Evolutionary conservation across 2,797 vertebrate genomes (phyloP).

Genomic region (Aselliscus stoliczkanus): DNA sequence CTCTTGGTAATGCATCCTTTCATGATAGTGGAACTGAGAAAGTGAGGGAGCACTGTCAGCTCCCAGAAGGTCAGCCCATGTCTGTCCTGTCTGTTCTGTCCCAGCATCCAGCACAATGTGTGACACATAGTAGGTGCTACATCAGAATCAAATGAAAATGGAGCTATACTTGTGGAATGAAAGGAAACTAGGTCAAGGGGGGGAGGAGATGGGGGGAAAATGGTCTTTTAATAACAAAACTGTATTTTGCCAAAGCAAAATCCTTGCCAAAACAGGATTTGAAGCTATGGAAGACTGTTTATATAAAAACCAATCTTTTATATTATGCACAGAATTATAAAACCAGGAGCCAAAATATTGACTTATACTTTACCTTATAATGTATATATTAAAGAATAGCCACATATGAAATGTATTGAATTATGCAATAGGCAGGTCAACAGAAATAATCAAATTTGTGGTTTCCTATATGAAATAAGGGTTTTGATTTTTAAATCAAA

Average conservation of each 20-base stretch:
- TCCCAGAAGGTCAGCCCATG: fast-evolving
- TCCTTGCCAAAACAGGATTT: neutral
- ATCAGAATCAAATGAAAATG: neutral
- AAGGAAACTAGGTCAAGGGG: neutral
- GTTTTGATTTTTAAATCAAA: neutral
- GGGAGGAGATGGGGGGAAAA: neutral
- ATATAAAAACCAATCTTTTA: neutral
- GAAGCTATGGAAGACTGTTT: neutral
- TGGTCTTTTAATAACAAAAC: neutral
- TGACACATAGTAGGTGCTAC: neutral
- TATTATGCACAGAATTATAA: neutral
- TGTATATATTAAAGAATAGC: neutral
- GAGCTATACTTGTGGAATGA: neutral
- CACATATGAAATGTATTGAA: neutral
- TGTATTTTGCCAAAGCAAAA: neutral
- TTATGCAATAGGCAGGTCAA: neutral
- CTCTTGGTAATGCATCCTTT: neutral
- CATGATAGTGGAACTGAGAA: neutral
- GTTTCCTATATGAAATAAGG: neutral
- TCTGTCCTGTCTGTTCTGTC: neutral
- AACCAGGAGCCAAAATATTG: neutral
- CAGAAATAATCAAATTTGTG: neutral
- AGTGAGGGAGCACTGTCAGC: no score
- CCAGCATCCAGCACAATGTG: neutral
- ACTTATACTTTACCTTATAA: neutral